phyloP scores from a whole-genome alignment of 2,113 vertebrate species.

The Callopanchax toddi region DNA sequence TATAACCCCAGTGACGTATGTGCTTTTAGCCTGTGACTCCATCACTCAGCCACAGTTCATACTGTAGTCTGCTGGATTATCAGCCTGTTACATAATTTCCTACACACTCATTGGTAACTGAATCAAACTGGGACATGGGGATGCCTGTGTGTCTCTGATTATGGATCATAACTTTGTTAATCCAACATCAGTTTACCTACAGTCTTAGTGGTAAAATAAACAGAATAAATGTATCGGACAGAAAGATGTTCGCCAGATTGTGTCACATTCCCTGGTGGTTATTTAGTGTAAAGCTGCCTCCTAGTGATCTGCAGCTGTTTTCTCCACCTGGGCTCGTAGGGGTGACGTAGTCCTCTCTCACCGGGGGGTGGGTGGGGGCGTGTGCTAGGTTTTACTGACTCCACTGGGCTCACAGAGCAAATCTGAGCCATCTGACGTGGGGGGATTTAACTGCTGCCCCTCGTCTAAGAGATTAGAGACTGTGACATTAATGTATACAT shows the following conservation, averaged over 20 bases:
- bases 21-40: neutral
- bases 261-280: neutral
- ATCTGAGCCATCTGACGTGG: conserved; percentile 88
- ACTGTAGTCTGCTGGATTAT: conserved; percentile 8
- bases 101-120: neutral
- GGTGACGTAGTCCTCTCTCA: conserved; percentile 3
- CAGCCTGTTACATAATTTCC: conserved; percentile 9
- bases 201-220: neutral
- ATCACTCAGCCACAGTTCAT: neutral
- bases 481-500: conserved; percentile 41
- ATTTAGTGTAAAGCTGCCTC: neutral
- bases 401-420: conserved; percentile 13
- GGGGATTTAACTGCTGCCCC: conserved; percentile 84
- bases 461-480: conserved; percentile 85
- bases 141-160: neutral
- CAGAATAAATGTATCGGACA: neutral
- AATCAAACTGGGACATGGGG: too few species aligned
- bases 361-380: too few species aligned
- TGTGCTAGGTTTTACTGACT: conserved; percentile 7
- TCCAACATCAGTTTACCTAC: neutral
- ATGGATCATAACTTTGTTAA: neutral
- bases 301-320: neutral
- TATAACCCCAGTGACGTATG: neutral
- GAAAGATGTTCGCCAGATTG: neutral
- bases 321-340: neutral